Conservation (phyloP, 2,888 invertebrate genomes). For the Epirrhoe tristata region DNA sequence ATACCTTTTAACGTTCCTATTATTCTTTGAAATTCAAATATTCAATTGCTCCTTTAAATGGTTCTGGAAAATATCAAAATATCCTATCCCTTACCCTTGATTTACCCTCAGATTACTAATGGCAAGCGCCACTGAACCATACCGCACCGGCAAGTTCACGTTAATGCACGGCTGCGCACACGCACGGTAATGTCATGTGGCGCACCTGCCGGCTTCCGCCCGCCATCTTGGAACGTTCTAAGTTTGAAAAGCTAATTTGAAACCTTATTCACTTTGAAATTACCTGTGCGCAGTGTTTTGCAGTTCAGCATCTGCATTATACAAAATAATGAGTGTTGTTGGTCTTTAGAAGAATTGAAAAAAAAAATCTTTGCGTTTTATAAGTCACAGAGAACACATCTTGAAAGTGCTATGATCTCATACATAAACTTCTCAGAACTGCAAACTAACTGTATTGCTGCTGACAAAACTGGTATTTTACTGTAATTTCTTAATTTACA, state of each 20-base stretch:
- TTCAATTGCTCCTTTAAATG: neutral
- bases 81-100: neutral
- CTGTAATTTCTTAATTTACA: conserved; percentile 13
- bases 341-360: no score
- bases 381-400: neutral
- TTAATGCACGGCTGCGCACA: conserved; percentile 66
- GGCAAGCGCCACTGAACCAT: conserved; percentile 37
- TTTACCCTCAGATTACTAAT: conserved; percentile 13
- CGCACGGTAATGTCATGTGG: conserved; percentile 56
- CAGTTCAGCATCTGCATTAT: no score
- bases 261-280: neutral
- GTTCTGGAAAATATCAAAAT: neutral
- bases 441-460: conserved; percentile 14
- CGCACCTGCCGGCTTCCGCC: conserved; percentile 78
- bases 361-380: neutral
- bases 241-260: conserved; percentile 17
- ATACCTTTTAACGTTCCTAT: no score
- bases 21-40: no score
- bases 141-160: conserved; percentile 52
- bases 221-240: conserved; percentile 63
- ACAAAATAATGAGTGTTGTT: no score
- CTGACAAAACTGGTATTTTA: conserved; percentile 28
- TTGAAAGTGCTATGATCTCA: conserved; percentile 1
- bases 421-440: conserved; percentile 12
- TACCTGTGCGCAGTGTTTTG: no score